These are phyloP conservation scores for Octopus sinensis DNA, from an alignment of 1,140 invertebrate species.

Conservation along the genomic window DNA sequence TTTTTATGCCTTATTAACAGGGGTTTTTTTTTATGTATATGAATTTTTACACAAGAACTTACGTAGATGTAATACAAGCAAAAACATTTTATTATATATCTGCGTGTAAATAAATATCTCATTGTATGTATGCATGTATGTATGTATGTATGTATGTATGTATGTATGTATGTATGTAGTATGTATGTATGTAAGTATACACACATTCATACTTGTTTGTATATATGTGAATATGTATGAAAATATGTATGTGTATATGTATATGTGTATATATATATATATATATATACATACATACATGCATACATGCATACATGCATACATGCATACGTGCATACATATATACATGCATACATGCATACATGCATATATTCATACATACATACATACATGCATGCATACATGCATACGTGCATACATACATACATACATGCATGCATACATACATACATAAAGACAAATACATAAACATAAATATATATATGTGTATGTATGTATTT, in stretches of 20 bases:
- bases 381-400: not conserved
- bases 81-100: not conserved
- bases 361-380: not conserved
- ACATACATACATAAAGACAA: not conserved
- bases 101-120: not conserved
- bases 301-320: not conserved
- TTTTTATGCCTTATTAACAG: no score
- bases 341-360: not conserved
- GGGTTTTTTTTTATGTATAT: no score
- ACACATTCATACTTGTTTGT: not conserved
- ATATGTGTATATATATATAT: constrained; percentile 4
- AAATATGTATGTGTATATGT: not conserved
- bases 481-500: not conserved
- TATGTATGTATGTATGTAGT: not conserved
- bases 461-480: not conserved
- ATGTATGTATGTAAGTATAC: not conserved
- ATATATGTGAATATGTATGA: not conserved
- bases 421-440: not conserved
- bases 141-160: not conserved
- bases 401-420: not conserved
- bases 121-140: not conserved
- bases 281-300: not conserved
- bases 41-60: no score
- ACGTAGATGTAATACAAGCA: not conserved
- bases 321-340: not conserved